phyloP scores from a whole-genome alignment of 2,888 invertebrate genomes.

The Sipha maydis region DNA sequence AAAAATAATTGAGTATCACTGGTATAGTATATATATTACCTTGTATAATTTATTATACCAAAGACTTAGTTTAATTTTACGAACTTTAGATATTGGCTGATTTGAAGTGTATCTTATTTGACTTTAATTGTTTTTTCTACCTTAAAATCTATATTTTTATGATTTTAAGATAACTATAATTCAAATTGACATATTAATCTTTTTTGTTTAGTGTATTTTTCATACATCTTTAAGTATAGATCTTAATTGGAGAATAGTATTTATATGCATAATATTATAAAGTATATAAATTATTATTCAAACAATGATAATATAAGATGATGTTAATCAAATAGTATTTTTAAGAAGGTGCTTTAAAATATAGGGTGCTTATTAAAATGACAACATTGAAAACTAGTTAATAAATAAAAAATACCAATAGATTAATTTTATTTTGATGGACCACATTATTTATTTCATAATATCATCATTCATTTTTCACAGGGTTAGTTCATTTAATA shows the following conservation, averaged over 20 bases:
- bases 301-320: not conserved
- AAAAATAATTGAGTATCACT: too few relatives aligned
- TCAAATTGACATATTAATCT: not conserved
- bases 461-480: constrained; percentile 17
- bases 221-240: not conserved
- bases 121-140: not conserved
- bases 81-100: not conserved
- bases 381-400: constrained; percentile 23
- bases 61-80: not conserved
- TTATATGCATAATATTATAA: constrained; percentile 19
- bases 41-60: too few relatives aligned
- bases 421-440: constrained; percentile 16
- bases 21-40: too few relatives aligned
- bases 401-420: not conserved
- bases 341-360: constrained; percentile 41
- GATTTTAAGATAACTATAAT: not conserved
- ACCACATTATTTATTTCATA: constrained; percentile 22
- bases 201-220: not conserved
- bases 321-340: not conserved
- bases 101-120: not conserved
- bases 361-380: constrained; percentile 39
- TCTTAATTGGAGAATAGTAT: not conserved
- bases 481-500: constrained; percentile 39
- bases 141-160: not conserved
- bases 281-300: not conserved